A percentile compares a stretch with the other conserved stretches of the same genome.
These are phyloP conservation scores for Vulpes ferrilata DNA, from an alignment of 2,113 vertebrate genomes.

Conservation along the genomic window DNA sequence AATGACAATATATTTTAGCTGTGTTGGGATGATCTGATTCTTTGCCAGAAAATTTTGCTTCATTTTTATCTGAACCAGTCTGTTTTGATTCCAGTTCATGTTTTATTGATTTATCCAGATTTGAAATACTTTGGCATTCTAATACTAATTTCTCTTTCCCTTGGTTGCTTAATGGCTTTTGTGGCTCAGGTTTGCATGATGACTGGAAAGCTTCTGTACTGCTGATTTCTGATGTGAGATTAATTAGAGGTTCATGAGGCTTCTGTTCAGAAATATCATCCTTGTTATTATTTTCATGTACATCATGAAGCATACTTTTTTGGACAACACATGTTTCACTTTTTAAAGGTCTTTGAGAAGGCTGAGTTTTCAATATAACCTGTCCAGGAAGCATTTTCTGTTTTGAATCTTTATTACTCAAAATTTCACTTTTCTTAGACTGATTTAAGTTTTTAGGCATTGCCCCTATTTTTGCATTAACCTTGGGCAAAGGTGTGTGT, in stretches of 20 bases:
- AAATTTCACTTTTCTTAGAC: slow-evolving; percentile 82
- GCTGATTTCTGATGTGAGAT: slow-evolving; percentile 7
- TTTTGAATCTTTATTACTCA: slow-evolving; percentile 86
- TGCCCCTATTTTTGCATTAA: slow-evolving; percentile 87
- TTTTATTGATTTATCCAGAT: slow-evolving; percentile 62
- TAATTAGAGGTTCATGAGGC: not conserved
- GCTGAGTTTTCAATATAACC: slow-evolving; percentile 78
- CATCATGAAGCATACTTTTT: slow-evolving; percentile 61
- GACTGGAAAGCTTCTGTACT: slow-evolving; percentile 5
- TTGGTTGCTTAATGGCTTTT: slow-evolving; percentile 70
- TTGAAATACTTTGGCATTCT: slow-evolving; percentile 70
- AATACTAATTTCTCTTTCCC: slow-evolving; percentile 70
- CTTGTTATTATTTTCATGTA: slow-evolving; percentile 70
- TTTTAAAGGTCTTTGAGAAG: slow-evolving; percentile 82
- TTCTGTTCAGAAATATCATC: slow-evolving; percentile 74
- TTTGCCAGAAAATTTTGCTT: slow-evolving; percentile 58
- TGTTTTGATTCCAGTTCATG: slow-evolving; percentile 70
- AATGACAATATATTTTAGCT: slow-evolving; percentile 72
- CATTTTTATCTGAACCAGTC: slow-evolving; percentile 64
- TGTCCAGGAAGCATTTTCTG: slow-evolving; percentile 83
- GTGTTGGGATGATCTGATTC: slow-evolving; percentile 17
- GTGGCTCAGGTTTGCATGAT: slow-evolving; percentile 51
- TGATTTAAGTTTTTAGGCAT: slow-evolving; percentile 83
- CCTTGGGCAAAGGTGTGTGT: slow-evolving; percentile 85
- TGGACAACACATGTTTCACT: slow-evolving; percentile 82